Conservation (phyloP, 2,888 invertebrate genomes). For the Euplagia quadripunctaria region DNA sequence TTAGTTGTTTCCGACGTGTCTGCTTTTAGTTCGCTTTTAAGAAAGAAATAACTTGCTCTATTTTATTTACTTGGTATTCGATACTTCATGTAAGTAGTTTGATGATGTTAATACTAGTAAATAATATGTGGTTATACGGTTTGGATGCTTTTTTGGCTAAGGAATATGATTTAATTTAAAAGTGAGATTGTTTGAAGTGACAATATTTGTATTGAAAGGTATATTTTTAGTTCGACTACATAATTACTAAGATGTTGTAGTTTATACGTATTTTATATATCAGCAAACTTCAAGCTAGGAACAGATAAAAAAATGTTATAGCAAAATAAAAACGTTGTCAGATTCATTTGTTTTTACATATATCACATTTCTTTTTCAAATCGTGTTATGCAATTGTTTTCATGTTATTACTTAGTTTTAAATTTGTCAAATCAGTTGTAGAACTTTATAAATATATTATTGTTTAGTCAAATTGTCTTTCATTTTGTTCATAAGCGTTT, state of each 20-base stretch:
- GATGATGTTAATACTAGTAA: neutral
- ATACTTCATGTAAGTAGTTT: neutral
- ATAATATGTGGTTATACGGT: neutral
- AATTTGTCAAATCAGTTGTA: neutral
- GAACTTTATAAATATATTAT: neutral
- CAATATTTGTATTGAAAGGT: neutral
- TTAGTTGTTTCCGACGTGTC: constrained; percentile 30
- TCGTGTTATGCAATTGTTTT: neutral
- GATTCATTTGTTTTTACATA: neutral
- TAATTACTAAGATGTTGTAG: too few species aligned
- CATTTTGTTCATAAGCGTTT: too few species aligned
- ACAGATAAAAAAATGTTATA: too few species aligned
- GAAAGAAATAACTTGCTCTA: neutral
- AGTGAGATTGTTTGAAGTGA: neutral
- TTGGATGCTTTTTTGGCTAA: neutral
- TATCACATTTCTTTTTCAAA: too few species aligned
- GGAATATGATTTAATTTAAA: neutral
- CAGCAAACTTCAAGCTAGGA: too few species aligned
- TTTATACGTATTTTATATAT: too few species aligned
- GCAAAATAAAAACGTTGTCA: too few species aligned
- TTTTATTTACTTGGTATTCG: neutral
- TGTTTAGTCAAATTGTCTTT: neutral
- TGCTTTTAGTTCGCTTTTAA: constrained; percentile 24
- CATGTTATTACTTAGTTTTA: neutral
- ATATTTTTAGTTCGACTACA: too few species aligned